Evolutionary conservation across 2,888 invertebrate species (phyloP).

Genomic region (Dryadula phaetusa): DNA sequence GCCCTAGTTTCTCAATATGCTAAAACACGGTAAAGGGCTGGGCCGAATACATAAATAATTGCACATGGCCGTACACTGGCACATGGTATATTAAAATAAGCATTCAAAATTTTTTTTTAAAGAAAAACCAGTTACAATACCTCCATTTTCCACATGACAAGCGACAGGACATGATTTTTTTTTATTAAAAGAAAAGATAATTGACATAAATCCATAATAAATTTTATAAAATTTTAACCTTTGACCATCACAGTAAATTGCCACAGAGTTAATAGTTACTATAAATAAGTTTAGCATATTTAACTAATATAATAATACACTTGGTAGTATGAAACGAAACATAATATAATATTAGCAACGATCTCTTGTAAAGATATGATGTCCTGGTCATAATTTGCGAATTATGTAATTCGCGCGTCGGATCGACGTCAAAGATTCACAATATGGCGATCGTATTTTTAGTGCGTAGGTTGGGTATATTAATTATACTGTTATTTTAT

Average conservation of each 20-base stretch:
- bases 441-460: constrained; percentile 2
- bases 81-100: background rate
- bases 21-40: constrained; percentile 9
- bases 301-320: background rate
- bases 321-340: background rate
- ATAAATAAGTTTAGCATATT: background rate
- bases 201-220: too few relatives aligned
- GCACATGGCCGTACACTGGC: background rate
- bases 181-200: too few relatives aligned
- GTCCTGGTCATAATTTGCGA: constrained; percentile 26
- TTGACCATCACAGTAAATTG: too few relatives aligned
- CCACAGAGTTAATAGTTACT: too few relatives aligned
- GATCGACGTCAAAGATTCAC: background rate
- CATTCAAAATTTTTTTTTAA: too few relatives aligned
- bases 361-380: constrained; percentile 12
- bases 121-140: background rate
- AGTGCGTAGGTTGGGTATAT: background rate
- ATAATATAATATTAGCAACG: constrained; percentile 9
- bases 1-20: constrained; percentile 23
- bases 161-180: background rate
- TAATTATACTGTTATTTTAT: background rate
- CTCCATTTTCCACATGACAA: background rate
- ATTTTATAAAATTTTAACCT: too few relatives aligned
- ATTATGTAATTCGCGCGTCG: constrained; percentile 25
- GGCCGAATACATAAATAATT: constrained; percentile 28